Percentiles rank a stretch among this genome's conserved stretches.
phyloP scores from a whole-genome alignment of 2,113 vertebrate species.

The Centropus unirufus region DNA sequence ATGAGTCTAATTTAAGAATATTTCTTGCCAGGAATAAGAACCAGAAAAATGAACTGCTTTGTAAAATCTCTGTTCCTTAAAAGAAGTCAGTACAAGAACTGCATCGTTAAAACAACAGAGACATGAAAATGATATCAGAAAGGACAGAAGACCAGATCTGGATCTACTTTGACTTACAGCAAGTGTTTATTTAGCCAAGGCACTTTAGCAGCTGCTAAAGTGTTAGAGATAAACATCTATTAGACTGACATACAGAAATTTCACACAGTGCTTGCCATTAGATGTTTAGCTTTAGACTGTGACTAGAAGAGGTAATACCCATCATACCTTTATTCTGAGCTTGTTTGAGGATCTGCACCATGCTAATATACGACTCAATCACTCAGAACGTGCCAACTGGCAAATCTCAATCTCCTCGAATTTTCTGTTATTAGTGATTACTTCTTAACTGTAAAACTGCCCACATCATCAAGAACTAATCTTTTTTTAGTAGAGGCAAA shows the following conservation, averaged over 20 bases:
- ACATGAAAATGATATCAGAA: background rate
- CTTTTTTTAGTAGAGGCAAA: background rate
- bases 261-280: background rate
- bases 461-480: background rate
- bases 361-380: background rate
- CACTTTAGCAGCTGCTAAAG: background rate
- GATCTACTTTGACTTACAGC: background rate
- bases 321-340: background rate
- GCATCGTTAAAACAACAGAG: background rate
- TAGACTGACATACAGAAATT: background rate
- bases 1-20: background rate
- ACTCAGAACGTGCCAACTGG: background rate
- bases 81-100: background rate
- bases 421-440: background rate
- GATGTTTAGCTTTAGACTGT: background rate
- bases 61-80: background rate
- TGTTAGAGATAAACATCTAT: background rate
- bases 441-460: background rate
- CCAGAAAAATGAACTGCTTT: background rate
- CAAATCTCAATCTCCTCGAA: background rate
- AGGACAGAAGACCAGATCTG: background rate
- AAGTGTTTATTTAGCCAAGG: background rate
- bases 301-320: background rate
- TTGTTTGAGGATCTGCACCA: background rate
- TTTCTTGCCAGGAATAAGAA: background rate